Base-by-base conservation (phyloP, 1,140 invertebrate species). In the Aphis craccivora region DNA sequence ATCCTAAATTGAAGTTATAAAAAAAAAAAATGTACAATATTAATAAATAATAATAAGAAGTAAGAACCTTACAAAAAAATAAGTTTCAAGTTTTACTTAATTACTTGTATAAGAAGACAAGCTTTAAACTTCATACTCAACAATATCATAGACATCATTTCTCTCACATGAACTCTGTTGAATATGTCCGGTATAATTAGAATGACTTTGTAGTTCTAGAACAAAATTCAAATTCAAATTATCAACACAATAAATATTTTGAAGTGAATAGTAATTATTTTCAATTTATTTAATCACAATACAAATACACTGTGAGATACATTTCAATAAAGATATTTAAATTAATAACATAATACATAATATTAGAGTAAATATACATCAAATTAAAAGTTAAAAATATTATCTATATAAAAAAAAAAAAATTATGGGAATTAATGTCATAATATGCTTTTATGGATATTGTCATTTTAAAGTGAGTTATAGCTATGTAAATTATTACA, bases 151-250 rank as follows among this genome's bases (percentile, higher is more conserved):
- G 97, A 97, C 94, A 97, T 97, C 55, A 99, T 95, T 95, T 98
- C 97, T 95, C 98, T 98, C 43, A 99, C 96, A 95, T 99, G 97
- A 30, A 97, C 97, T 93, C 98, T 96, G 94, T 98, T 97, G 95
- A 98, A 99, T 94, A 99, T 97, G 96, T 99, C 98, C 55, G 98
- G 98, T 94, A 99, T 97, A 87, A 99, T 96, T 6, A 99, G 95
- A 2, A 99, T 97, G 87, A 97, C 98, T 95, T 97, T 97, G 95
- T 98, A 99, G 94, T 97, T 96, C 95, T 96, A 94, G 67, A 14
- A 90, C 18, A 90, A 90, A 20, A 87, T 45, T 76, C 1, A 14
- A 48, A 48, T n/a, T 48, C 48, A 30, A 14, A 23, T n/a, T 48
- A 18, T 87, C 20, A 87, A 20, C 1, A 37, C 7, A 83, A 37